Base-by-base conservation (phyloP, 1,140 invertebrate genomes). In the Oscheius sp. region DNA sequence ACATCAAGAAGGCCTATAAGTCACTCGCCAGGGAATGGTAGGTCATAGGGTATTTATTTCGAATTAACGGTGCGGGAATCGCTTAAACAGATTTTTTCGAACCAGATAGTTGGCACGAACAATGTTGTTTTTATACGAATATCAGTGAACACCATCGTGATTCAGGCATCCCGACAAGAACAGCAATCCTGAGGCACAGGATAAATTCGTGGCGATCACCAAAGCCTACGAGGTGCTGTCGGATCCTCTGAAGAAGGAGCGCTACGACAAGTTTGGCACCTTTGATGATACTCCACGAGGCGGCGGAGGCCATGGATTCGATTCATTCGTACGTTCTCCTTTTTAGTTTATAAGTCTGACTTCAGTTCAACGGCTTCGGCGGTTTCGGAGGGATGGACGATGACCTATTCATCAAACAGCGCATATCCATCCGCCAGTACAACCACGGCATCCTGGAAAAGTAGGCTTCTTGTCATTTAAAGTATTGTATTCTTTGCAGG, bases 151-250 rank as follows among this genome's bases (percentile, higher is more conserved):
- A 64, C 20, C 4, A 34, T 76, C 26, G 26, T 59, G 42, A 74
- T 79, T 59, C 69, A 80, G 79, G 79, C 82, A 83, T 74, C 82
- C 82, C 1, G 82, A 83, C 73, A 84, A 82, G 49, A 82, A 81
- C 31, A 69, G 73, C 42, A 66, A 55, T 69, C 78, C 80, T 3
- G 78, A 69, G 36, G 82, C 82, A 1, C 68, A 70, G n/a, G 73
- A 84, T 28, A 68, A 58, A 20, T 84, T 83, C 38, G 74, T 83
- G 68, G 77, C 65, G 13, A 82, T 83, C 58, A 74, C 75, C 20
- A 62, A 79, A 46, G 82, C 82, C 4, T 83, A 83, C 55, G 82
- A 80, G 65, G 32, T 80, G 36, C 63, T 82, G 20, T 62, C 62
- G n/a, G 80, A 82, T 70, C 79, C 80, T 7, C 10, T 62, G 34